phyloP scores from a whole-genome alignment of 2,113 vertebrate genomes.

The Gymnogyps californianus region DNA sequence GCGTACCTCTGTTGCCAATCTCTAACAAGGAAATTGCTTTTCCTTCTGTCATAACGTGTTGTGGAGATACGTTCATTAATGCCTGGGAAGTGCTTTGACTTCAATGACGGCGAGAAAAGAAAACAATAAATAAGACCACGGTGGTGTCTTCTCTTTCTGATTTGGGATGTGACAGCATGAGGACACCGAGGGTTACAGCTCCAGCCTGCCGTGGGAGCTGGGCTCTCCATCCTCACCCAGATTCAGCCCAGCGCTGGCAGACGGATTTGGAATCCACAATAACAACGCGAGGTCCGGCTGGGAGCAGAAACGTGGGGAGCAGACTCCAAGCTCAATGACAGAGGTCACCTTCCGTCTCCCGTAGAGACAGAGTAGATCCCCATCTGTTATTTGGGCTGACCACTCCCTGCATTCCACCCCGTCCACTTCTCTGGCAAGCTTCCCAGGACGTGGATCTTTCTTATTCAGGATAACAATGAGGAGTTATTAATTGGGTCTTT shows the following conservation, averaged over 20 bases:
- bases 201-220: background rate
- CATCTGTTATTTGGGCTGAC: constrained; percentile 69
- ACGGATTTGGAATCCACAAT: background rate
- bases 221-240: background rate
- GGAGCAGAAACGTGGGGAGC: constrained; percentile 25
- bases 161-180: background rate
- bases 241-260: background rate
- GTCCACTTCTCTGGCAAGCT: constrained; percentile 53
- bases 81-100: constrained; percentile 30
- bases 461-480: constrained; percentile 63
- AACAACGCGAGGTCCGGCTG: background rate
- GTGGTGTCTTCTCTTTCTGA: background rate
- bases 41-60: constrained; percentile 40
- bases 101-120: background rate
- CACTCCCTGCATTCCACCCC: constrained; percentile 65
- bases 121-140: background rate
- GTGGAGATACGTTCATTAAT: constrained; percentile 52
- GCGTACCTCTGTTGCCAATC: constrained; percentile 61
- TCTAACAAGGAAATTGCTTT: constrained; percentile 55
- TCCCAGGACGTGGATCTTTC: constrained; percentile 59
- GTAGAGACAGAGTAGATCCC: constrained; percentile 63
- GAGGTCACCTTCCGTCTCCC: constrained; percentile 68
- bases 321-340: constrained; percentile 49
- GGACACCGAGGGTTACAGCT: background rate
- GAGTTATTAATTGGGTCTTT: constrained; percentile 56